Conservation (phyloP, 2,888 invertebrate species). For the Muschampia plurimacula region DNA sequence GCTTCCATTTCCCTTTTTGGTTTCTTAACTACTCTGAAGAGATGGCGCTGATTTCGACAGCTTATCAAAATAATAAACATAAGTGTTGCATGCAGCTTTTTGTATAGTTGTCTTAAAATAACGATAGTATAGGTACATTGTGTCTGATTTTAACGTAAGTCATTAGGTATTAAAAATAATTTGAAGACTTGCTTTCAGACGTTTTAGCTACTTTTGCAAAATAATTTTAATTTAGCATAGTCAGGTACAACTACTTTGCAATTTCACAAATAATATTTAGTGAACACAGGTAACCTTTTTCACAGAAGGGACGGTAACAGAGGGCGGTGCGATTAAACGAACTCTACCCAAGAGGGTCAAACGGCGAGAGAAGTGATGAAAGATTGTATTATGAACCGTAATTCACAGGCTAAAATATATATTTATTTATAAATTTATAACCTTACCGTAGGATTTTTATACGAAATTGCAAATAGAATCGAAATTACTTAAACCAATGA, state of each 20-base stretch:
- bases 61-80: too few species aligned
- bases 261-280: neutral
- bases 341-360: slow-evolving; percentile 4
- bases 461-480: too few species aligned
- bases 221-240: neutral
- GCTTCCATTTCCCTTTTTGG: too few species aligned
- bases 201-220: neutral
- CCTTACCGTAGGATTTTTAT: neutral
- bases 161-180: too few species aligned
- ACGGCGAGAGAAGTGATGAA: neutral
- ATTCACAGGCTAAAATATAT: neutral
- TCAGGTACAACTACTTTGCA: neutral
- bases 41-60: too few species aligned
- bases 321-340: neutral
- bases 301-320: neutral
- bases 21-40: too few species aligned
- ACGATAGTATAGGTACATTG: too few species aligned
- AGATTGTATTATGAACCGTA: neutral
- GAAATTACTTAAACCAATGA: too few species aligned
- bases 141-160: too few species aligned
- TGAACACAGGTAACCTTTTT: neutral
- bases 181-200: too few species aligned
- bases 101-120: too few species aligned
- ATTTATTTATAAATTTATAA: neutral
- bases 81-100: too few species aligned